Conservation (phyloP, 2,888 invertebrate genomes). For the Alviniconcha strummeri region DNA sequence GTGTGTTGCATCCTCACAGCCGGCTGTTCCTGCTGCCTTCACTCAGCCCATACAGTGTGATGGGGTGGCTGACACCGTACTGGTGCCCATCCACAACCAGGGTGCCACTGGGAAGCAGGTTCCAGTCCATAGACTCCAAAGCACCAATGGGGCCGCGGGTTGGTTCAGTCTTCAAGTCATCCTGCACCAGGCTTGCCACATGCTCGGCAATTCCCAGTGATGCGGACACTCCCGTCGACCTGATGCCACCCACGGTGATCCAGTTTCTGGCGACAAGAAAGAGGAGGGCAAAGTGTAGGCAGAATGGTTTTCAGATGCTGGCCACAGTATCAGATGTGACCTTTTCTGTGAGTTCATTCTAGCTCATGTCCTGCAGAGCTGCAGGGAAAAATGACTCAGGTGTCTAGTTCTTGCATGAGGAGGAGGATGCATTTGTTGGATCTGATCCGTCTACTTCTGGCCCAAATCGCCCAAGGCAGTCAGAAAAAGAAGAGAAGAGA, state of each 20-base stretch:
- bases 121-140: conserved; percentile 42
- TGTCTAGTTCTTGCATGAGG: too few relatives aligned
- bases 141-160: conserved; percentile 35
- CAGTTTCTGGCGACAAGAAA: conserved; percentile 43
- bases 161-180: conserved; percentile 48
- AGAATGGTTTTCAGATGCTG: too few relatives aligned
- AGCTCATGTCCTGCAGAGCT: background rate
- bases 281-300: background rate
- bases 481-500: too few relatives aligned
- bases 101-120: conserved; percentile 11
- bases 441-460: too few relatives aligned
- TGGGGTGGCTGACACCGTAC: conserved; percentile 54
- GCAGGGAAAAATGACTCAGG: too few relatives aligned
- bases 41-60: conserved; percentile 45
- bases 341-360: too few relatives aligned
- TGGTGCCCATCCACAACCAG: conserved; percentile 43
- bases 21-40: conserved; percentile 18
- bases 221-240: conserved; percentile 64
- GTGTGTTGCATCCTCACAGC: conserved; percentile 13
- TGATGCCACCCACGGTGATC: conserved; percentile 63
- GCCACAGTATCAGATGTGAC: too few relatives aligned
- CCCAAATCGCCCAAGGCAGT: too few relatives aligned
- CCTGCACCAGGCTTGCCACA: conserved; percentile 43
- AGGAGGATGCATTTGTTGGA: too few relatives aligned
- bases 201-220: conserved; percentile 58